Evolutionary conservation across 2,113 vertebrate genomes (phyloP), one percentile per base, ranked within the genome.

Genomic region (Ophthalmolycus amberensis): DNA sequence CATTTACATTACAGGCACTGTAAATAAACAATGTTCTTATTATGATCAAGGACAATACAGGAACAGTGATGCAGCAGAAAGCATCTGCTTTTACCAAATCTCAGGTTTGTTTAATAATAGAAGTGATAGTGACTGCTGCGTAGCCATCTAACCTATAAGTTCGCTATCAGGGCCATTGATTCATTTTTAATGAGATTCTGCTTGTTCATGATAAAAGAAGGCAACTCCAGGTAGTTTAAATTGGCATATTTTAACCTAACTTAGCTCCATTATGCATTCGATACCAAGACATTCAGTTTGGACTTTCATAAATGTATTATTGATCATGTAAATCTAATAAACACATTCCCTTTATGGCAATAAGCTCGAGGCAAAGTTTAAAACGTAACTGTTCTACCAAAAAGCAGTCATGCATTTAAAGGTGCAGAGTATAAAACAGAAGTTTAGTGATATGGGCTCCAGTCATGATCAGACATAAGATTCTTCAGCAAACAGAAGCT

Each of bases 401-500:
- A 16, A 25, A 34, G 15, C 58, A 3, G 5, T 20, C 5, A 12
- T 9, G n/a, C 27, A 32, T 37, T 37, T 10, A 69, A 71, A 50
- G 42, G 58, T 52, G 44, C 16, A 2, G 42, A 40, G 58, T 32
- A 32, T 12, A 32, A 9, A 66, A 20, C 20, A 12, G 25, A 56
- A 34, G 12, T 15, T 37, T 15, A 8, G 20, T 66, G 12, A 4
- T 34, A 32, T 32, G 32, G 4, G 32, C 32, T 32, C 32, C 32
- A 32, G 34, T 12, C 2, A 2, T 1, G 1, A 0, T 91, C 81
- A 95, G 6, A 95, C 78, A 0, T 94, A 96, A 48, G 95, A 96
- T 63, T 97, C 96, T 73, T 96, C 95, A 0, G 92, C 90, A 82
- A 96, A 96, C 86, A 96, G 90, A 66, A 95, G 95, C 92, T 96